Conservation (phyloP, 37 sponge, comb jelly and placozoan species). For the Chondrilla cf. caribensis region DNA sequence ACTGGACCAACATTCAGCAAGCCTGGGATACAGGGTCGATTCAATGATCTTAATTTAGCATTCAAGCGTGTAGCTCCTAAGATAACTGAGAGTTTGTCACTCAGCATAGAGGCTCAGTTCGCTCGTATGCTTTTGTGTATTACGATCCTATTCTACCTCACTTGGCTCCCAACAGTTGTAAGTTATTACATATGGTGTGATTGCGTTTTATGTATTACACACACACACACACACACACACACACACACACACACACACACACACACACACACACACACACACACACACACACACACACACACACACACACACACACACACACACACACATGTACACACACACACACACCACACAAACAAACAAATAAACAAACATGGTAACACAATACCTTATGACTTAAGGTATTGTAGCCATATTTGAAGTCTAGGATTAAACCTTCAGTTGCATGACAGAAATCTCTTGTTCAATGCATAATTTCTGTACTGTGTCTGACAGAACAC, state of each 20-base stretch:
- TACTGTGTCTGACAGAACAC: no score
- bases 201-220: background rate
- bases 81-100: conserved; percentile 59
- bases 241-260: conserved; percentile 25
- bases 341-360: background rate
- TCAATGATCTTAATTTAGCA: conserved; percentile 49
- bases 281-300: conserved; percentile 26
- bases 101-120: conserved; percentile 79
- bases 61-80: conserved; percentile 57
- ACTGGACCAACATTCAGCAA: conserved; percentile 35
- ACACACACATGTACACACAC: background rate
- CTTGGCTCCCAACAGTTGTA: conserved; percentile 71
- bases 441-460: no score
- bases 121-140: conserved; percentile 70
- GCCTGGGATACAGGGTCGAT: conserved; percentile 42
- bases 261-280: conserved; percentile 20
- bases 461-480: no score
- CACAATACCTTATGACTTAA: no score
- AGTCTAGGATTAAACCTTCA: no score
- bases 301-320: conserved; percentile 26
- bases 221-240: conserved; percentile 46
- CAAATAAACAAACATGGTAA: no score
- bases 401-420: no score
- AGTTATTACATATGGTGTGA: conserved; percentile 1
- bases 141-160: conserved; percentile 62